Evolutionary conservation across 2,797 vertebrate species (phyloP), one percentile per base, ranked within the genome.

Genomic region (Meda fulgida): DNA sequence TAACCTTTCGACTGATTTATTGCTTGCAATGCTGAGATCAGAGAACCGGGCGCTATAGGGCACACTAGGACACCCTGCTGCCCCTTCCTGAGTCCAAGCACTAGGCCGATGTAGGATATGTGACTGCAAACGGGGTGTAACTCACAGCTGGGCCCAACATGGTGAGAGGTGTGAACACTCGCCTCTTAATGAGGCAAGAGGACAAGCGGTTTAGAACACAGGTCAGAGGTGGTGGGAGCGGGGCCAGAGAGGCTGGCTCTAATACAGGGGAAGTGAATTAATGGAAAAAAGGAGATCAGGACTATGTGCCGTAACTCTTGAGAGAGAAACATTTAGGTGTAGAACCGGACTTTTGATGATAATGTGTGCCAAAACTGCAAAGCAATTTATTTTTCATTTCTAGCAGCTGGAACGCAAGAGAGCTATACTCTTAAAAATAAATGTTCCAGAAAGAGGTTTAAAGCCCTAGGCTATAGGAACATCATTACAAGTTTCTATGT

Each of bases 131-230:
- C 3, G n/a, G 43, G 46, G 18, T 60, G 48, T 79, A 89, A 88
- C 88, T 88, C 91, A 89, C 94, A 95, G 94, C 94, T 94, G 94
- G 90, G 88, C 86, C 85, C 92, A 94, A 93, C 93, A 92, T 94
- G 94, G 93, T 55, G 7, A 90, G 90, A 95, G 92, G 94, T 95
- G 94, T 93, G 92, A 95, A 93, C 87, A 91, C 88, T 87, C 55
- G 26, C 29, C 82, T 75, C 86, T 89, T 95, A 94, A 95, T 93
- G 93, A 95, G 93, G 91, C 90, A 92, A 92, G 89, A 91, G 92
- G 86, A 89, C 90, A 91, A 92, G 90, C 88, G 90, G 92, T 93
- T 93, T 93, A 92, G 90, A 91, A 89, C 78, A 14, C 66, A 40
- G 92, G 92, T 93, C 93, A 92, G 85, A 91, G 91, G 93, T 93